Base-by-base conservation (phyloP, 2,888 invertebrate species). In the Onthophagus sagittarius region DNA sequence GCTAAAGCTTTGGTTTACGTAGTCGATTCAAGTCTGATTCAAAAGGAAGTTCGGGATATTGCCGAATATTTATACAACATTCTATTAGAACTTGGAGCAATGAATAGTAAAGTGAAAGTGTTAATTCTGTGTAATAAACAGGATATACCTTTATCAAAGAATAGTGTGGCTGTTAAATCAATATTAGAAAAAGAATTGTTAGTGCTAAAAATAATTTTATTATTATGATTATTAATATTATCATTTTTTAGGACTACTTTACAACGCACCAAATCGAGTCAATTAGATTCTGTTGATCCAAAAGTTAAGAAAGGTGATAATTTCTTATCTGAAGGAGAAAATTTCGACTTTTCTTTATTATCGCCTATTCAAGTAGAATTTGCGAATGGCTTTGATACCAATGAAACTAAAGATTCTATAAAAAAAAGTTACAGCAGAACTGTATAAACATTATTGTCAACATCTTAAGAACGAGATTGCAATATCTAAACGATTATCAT, bases 121-220 rank as follows among this genome's bases (percentile, higher is more conserved):
- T 85, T 98, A 62, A 91, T 99, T 79, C 87, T 96, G 39, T 99
- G 98, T 85, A 95, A 98, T 86, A 95, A 98, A 84, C 95, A 98
- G 86, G 98, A 99, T 86, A 90, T 93, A 80, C 91, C 94, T 0
- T 89, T 95, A 80, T 94, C 98, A 5, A 98, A 98, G 85, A 93
- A 94, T 70, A 88, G 91, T 71, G 89, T 89, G 78, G 92, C 94
- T 64, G 91, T 98, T 73, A 93, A 93, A 82, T 88, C 88, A 5
- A 87, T 94, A 73, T 87, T 98, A 67, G 96, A 98, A 83, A 96
- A 95, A 83, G 98, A 98, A 91, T 90, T 98, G 93, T 96, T 88
- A 89, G 92, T 87, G 76, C 2, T 74, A 13, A 70, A 69, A 62
- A 9, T 33, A 53, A 1, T 1, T 53, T 7, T 53, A 67, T 75